Evolutionary conservation across 2,113 vertebrate genomes (phyloP).

Genomic region (Solenodon paradoxus): DNA sequence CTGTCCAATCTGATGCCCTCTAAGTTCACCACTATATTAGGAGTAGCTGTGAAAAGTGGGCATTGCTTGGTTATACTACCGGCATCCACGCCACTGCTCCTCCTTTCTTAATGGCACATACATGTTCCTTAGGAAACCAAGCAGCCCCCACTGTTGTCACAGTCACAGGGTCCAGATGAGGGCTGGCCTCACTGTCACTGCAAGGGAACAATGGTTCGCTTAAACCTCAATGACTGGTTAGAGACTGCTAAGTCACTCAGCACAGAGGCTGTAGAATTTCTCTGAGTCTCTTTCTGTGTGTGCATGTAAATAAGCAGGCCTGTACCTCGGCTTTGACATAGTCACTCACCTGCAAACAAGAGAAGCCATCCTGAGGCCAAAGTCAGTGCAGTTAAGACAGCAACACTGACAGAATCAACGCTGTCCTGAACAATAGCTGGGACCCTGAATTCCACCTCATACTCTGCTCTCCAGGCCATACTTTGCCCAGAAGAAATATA

Average conservation of each 20-base stretch:
- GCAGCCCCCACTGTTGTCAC: not conserved
- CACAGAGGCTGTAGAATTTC: not conserved
- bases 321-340: rapidly evolving
- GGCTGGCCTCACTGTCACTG: not conserved
- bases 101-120: not conserved
- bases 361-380: not conserved
- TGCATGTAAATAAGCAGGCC: not conserved
- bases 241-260: not conserved
- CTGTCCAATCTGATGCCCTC: not conserved
- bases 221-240: not conserved
- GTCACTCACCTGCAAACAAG: not conserved
- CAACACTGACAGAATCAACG: not conserved
- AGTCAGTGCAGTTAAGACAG: not conserved
- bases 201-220: not conserved
- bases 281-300: not conserved
- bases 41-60: not conserved
- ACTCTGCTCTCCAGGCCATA: not conserved
- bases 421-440: not conserved
- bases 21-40: not conserved
- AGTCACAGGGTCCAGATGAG: not conserved
- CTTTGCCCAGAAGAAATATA: not conserved
- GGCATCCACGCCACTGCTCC: not conserved
- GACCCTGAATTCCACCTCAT: not conserved
- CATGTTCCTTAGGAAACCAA: not conserved
- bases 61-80: not conserved